Conservation (phyloP, 2,888 invertebrate genomes). For the Branchellion lobata region DNA sequence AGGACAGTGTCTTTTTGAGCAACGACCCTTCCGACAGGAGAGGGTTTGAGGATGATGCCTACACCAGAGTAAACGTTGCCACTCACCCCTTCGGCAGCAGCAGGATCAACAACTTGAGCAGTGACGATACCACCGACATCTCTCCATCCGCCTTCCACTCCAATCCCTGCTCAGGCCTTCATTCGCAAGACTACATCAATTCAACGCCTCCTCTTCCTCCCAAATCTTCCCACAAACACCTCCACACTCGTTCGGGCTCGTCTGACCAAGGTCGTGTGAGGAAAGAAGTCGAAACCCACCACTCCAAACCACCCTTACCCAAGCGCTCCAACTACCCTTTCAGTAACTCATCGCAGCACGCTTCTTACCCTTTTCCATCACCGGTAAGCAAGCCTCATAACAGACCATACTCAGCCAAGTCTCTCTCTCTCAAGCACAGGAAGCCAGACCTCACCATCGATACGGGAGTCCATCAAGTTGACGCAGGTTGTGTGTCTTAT, state of each 20-base stretch:
- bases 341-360: not conserved
- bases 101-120: not conserved
- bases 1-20: conserved; percentile 5
- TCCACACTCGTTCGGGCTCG: conserved; percentile 2
- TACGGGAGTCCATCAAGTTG: not conserved
- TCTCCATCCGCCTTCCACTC: not conserved
- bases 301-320: not conserved
- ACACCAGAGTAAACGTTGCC: not conserved
- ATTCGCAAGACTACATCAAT: conserved; percentile 2
- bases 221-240: not conserved
- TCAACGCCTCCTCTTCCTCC: not conserved
- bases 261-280: not conserved
- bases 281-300: not conserved
- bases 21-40: not conserved
- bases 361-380: not conserved
- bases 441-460: conserved; percentile 8
- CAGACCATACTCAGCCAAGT: conserved; percentile 1
- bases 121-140: not conserved
- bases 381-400: not conserved
- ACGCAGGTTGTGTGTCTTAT: not conserved
- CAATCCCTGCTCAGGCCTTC: not conserved
- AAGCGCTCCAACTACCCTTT: not conserved
- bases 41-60: not conserved
- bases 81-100: not conserved
- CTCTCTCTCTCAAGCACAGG: not conserved